Conservation (phyloP, 2,888 invertebrate species). For the Drosophila ustulata region DNA sequence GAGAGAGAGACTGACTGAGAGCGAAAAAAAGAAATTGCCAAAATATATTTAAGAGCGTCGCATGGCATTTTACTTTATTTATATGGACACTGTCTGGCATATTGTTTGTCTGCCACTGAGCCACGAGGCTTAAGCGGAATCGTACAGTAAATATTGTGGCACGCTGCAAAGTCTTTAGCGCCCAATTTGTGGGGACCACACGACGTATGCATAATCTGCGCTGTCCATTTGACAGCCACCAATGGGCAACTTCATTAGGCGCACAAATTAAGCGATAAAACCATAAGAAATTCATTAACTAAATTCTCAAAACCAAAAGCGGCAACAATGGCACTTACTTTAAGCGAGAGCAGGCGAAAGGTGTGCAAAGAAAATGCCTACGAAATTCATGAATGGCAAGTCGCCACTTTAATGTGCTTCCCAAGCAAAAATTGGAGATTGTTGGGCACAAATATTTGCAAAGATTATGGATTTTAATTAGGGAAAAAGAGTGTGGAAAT, state of each 20-base stretch:
- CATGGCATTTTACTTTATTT: constrained; percentile 59
- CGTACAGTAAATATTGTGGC: constrained; percentile 52
- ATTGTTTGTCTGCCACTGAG: constrained; percentile 57
- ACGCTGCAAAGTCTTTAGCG: constrained; percentile 30
- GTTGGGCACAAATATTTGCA: not conserved
- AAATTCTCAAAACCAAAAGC: constrained; percentile 64
- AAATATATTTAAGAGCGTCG: constrained; percentile 60
- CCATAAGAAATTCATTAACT: constrained; percentile 77
- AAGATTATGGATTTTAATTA: not conserved
- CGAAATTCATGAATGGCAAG: constrained; percentile 8
- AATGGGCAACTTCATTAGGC: constrained; percentile 74
- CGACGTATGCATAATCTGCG: constrained; percentile 68
- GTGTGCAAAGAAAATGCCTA: constrained; percentile 39
- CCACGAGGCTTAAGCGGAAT: constrained; percentile 30
- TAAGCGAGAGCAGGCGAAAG: constrained; percentile 52
- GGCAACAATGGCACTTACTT: constrained; percentile 20
- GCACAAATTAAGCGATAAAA: constrained; percentile 76
- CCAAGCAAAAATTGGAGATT: not conserved
- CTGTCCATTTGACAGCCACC: constrained; percentile 57
- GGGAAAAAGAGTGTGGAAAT: not conserved
- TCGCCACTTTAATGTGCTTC: constrained; percentile 28
- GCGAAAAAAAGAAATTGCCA: constrained; percentile 36
- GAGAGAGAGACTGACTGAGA: not conserved
- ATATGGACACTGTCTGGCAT: constrained; percentile 47
- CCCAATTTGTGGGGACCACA: constrained; percentile 60